Evolutionary conservation across 37 sponge, comb jelly and placozoan genomes (phyloP), one percentile per base, ranked within the genome.

Genomic region (Eunapius fragilis): DNA sequence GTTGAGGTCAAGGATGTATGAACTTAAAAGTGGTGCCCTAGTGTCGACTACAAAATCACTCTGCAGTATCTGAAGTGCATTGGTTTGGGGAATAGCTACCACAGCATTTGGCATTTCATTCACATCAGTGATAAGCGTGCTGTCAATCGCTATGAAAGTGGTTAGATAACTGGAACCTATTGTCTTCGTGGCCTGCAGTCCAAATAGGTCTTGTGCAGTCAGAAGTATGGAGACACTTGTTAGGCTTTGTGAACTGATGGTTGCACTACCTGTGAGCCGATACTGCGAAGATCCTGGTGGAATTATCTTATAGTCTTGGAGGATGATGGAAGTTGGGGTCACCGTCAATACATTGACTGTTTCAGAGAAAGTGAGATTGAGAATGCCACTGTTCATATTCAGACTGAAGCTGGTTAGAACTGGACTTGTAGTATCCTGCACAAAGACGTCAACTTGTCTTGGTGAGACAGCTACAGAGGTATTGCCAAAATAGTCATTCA

Each of bases 1-100:
- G 77, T 97, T 82, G 67, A 97, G 81, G 72, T 97, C 97, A 58
- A 97, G 79, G 17, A 70, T 31, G 79, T 84, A 97, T 12, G 69
- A n/a, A 25, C 31, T 28, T 2, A 97, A 68, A 27, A 72, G 37
- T 22, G 97, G 91, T 24, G 47, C 49, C 14, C 77, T 86, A 22
- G 37, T 38, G 88, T 97, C 97, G 13, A 80, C 25, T 2, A 84
- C 71, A 76, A 94, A 92, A 10, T 87, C 49, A 0, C 70, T 76
- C 25, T 45, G 10, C 25, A 26, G 31, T 2, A 86, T 70, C 41
- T 31, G 50, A 22, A 94, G 74, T 19, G 93, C 88, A 82, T 80
- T 47, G n/a, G 28, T 67, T 27, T 67, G 36, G 19, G 73, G 37
- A 41, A 90, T 85, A 7, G 30, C 72, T 37, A 80, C 47, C 24